A percentile compares a stretch with the other conserved stretches of the same genome.
Conservation (phyloP, 2,888 invertebrate genomes). For the Apamea anceps region DNA sequence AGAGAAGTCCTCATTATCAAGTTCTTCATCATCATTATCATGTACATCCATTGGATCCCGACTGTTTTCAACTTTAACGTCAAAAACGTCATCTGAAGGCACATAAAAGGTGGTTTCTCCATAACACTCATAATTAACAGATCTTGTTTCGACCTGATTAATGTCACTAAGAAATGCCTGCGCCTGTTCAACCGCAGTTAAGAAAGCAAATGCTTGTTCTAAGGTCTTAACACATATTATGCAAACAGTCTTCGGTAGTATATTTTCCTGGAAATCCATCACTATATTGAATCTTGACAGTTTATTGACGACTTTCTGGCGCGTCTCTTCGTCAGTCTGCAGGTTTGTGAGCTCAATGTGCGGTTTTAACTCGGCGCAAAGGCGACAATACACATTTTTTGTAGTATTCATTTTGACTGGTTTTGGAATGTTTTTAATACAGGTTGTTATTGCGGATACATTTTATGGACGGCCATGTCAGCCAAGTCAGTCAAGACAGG, state of each 20-base stretch:
- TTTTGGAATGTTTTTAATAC: neutral
- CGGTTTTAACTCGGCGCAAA: conserved; percentile 77
- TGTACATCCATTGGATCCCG: neutral
- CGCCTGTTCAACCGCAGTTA: conserved; percentile 75
- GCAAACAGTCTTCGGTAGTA: conserved; percentile 78
- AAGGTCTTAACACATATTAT: conserved; percentile 73
- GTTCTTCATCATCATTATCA: neutral
- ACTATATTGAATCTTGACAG: conserved; percentile 72
- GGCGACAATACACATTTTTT: conserved; percentile 70
- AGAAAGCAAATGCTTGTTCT: conserved; percentile 77
- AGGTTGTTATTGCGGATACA: neutral
- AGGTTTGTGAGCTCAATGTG: conserved; percentile 72
- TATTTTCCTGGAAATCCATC: conserved; percentile 69
- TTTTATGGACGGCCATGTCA: neutral
- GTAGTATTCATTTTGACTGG: conserved; percentile 64
- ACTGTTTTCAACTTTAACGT: conserved; percentile 5
- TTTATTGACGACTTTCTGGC: conserved; percentile 72
- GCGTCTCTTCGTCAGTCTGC: conserved; percentile 63
- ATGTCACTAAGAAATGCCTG: conserved; percentile 71
- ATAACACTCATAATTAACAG: conserved; percentile 60
- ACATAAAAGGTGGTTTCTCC: conserved; percentile 50
- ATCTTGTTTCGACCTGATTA: conserved; percentile 67
- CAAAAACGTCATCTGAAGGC: neutral
- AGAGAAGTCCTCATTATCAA: neutral
- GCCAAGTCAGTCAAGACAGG: no score